Evolutionary conservation across 1,140 invertebrate genomes (phyloP).

Genomic region (Panulirus ornatus): DNA sequence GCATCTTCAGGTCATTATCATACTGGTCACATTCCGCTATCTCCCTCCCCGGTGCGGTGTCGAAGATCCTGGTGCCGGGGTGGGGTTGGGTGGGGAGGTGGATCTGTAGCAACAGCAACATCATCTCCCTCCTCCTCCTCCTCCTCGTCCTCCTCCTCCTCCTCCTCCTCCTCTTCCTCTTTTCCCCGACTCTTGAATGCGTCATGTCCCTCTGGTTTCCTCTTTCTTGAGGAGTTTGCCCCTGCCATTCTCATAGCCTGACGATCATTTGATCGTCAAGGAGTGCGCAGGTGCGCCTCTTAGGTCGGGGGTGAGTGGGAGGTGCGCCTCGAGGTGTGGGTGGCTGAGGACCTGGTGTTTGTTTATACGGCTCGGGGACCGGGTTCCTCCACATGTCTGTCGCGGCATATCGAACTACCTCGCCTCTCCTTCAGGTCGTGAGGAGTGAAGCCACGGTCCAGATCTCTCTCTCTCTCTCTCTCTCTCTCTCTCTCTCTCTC

Average conservation of each 20-base stretch:
- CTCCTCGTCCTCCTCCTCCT: not conserved
- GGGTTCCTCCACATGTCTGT: slow-evolving; percentile 19
- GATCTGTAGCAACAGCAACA: too few species aligned
- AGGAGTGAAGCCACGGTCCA: too few species aligned
- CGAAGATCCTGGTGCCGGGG: too few species aligned
- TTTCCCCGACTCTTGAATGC: too few species aligned
- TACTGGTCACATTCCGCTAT: not conserved
- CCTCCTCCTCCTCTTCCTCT: not conserved
- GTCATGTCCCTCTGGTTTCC: not conserved
- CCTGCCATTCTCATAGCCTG: slow-evolving; percentile 7
- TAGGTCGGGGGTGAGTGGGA: not conserved
- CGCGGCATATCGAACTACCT: not conserved
- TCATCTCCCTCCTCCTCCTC: too few species aligned
- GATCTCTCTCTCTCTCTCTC: too few species aligned
- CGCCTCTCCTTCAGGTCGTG: too few species aligned
- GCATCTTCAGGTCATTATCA: not conserved
- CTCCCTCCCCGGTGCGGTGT: not conserved
- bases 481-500: too few species aligned
- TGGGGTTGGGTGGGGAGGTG: too few species aligned
- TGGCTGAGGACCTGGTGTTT: slow-evolving; percentile 27
- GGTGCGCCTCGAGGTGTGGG: slow-evolving; percentile 5
- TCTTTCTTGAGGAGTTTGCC: not conserved
- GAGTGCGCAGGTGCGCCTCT: not conserved
- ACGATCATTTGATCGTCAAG: not conserved
- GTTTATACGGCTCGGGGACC: slow-evolving; percentile 12